phyloP scores from a whole-genome alignment of 1,140 invertebrate species.

The Lamellibrachia luymesi region DNA sequence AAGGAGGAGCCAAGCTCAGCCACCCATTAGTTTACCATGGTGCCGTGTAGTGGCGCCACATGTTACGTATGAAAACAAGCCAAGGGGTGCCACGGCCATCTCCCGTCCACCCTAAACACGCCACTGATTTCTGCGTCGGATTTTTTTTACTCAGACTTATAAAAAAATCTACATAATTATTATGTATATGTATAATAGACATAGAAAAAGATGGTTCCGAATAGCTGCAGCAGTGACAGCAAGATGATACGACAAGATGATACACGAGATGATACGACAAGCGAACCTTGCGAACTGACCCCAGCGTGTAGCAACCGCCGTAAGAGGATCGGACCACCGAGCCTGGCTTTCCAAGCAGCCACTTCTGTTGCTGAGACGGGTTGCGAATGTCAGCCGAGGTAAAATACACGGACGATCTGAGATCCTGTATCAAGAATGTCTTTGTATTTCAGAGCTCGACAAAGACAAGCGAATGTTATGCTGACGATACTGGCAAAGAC shows the following conservation, averaged over 20 bases:
- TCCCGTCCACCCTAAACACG: too few species aligned
- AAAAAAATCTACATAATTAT: too few species aligned
- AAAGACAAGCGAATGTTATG: constrained; percentile 78
- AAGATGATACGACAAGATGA: not conserved
- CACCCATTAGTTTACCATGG: too few species aligned
- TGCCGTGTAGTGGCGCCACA: too few species aligned
- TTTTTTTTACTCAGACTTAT: not conserved
- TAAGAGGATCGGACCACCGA: too few species aligned
- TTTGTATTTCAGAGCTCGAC: constrained; percentile 46
- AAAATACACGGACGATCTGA: not conserved
- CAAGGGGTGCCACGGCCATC: too few species aligned
- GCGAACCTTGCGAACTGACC: not conserved
- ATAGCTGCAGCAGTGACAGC: too few species aligned
- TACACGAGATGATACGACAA: not conserved
- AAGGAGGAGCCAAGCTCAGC: too few species aligned
- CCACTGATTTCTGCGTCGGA: not conserved
- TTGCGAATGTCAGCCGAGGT: not conserved
- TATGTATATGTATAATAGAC: not conserved
- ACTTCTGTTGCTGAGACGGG: not conserved
- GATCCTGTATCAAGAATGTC: constrained; percentile 21
- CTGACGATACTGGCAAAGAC: constrained; percentile 67
- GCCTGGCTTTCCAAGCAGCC: not conserved
- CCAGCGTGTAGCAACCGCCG: not conserved
- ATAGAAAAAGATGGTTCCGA: too few species aligned
- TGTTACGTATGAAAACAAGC: too few species aligned